Conservation (phyloP, 2,797 vertebrate species). For the Clangula hyemalis region DNA sequence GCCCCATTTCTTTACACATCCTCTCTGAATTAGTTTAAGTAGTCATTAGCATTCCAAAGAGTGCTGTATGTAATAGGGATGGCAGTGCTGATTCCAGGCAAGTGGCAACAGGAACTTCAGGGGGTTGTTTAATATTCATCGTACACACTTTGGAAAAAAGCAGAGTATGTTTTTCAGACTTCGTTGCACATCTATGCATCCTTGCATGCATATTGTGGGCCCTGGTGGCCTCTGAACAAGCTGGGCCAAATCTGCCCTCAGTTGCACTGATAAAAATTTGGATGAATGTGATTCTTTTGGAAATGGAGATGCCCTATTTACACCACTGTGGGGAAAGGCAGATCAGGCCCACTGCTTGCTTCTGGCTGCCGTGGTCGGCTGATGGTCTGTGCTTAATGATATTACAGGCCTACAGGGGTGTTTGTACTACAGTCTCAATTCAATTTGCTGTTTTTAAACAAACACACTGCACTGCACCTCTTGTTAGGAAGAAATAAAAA, state of each 20-base stretch:
- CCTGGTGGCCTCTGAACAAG: background rate
- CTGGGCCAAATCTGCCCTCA: background rate
- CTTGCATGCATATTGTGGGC: background rate
- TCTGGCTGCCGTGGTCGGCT: background rate
- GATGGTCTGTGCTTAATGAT: background rate
- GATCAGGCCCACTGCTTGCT: background rate
- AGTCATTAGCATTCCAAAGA: slow-evolving; percentile 14
- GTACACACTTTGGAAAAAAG: background rate
- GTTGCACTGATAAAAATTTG: background rate
- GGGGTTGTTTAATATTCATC: slow-evolving; percentile 34
- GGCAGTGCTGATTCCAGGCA: background rate
- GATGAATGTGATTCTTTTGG: background rate
- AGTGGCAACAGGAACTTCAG: background rate
- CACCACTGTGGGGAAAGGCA: background rate
- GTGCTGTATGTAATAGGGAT: background rate
- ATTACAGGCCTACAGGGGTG: background rate
- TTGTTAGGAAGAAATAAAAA: background rate
- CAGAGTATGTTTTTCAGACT: background rate
- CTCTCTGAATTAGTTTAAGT: background rate
- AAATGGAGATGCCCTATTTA: background rate
- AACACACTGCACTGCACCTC: background rate
- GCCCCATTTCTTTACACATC: background rate
- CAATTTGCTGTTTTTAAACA: background rate
- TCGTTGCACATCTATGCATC: background rate
- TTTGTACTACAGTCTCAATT: background rate